Base-by-base conservation (phyloP, 2,888 invertebrate species). In the Pyrrhia umbra region DNA sequence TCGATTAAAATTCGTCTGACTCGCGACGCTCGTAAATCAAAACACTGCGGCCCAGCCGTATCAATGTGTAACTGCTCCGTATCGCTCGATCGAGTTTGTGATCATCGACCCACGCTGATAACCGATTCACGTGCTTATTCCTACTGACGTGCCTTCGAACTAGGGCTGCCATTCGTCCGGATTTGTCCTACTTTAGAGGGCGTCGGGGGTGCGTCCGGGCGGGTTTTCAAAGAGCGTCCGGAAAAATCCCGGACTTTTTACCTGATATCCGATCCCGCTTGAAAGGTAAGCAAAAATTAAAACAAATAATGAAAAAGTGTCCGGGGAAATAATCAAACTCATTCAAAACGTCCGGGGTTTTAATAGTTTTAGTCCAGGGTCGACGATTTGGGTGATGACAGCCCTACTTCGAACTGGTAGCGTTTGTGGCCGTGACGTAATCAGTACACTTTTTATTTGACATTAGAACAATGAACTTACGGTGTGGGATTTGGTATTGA, bases 401-500 rank as follows among this genome's bases (percentile, higher is more conserved):
- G n/a, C n/a, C n/a, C n/a, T n/a, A n/a, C 66, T 60, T 55, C 61
- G 61, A 65, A 54, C 57, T 40, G 20, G 42, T 47, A 45, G 39
- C 15, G 25, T 4, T 2, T 6, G 43, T 13, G 21, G 10, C 46
- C 25, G 50, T 68, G 59, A 64, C 47, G 68, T 54, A 45, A 73
- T 46, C 27, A 9, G 15, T 2, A 2, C 8, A 15, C 10, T 51
- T 52, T 40, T 62, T n/a, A n/a, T n/a, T 56, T 34, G 56, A 63
- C 55, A 56, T 61, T 40, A 39, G 62, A 68, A 68, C 77, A 61
- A 68, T 77, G 72, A 79, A 76, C 65, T 57, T 54, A 23, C 13
- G 6, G 18, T 25, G 69, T 56, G 39, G 70, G 70, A 23, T 52
- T 74, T 9, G 6, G 25, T 49, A 21, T 46, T 50, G 39, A 69